Evolutionary conservation across 2,113 vertebrate species (phyloP).

Genomic region (Epinephelus fuscoguttatus): DNA sequence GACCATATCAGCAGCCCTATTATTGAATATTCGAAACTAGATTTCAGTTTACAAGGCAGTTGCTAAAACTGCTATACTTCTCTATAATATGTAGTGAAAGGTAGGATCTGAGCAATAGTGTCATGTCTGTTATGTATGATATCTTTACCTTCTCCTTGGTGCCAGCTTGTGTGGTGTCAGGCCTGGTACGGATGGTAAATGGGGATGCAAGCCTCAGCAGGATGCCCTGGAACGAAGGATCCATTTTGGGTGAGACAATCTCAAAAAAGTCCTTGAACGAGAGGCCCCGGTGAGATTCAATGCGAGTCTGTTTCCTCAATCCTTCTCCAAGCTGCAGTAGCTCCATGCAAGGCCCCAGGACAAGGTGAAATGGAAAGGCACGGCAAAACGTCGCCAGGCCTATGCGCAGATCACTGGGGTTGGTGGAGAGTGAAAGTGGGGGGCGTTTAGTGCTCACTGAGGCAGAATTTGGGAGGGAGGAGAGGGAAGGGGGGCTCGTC

Average conservation of each 20-base stretch:
- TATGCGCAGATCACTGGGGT: conserved; percentile 92
- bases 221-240: conserved; percentile 93
- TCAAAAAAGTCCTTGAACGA: conserved; percentile 96
- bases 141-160: conserved; percentile 94
- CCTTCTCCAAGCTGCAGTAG: conserved; percentile 96
- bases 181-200: conserved; percentile 94
- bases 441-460: conserved; percentile 83
- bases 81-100: neutral
- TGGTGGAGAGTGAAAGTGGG: conserved; percentile 86
- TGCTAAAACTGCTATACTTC: neutral
- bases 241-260: conserved; percentile 95
- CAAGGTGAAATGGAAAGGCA: conserved; percentile 97
- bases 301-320: conserved; percentile 91
- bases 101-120: neutral
- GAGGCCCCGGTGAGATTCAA: conserved; percentile 90
- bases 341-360: conserved; percentile 93
- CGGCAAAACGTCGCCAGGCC: conserved; percentile 96
- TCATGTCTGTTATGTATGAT: neutral
- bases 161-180: conserved; percentile 87
- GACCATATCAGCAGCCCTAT: no score
- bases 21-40: neutral
- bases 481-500: conserved; percentile 78
- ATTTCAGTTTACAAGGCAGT: neutral
- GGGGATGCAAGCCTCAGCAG: conserved; percentile 94
- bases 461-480: conserved; percentile 82